Conservation (phyloP, 2,113 vertebrate species). For the Alethe castanea region DNA sequence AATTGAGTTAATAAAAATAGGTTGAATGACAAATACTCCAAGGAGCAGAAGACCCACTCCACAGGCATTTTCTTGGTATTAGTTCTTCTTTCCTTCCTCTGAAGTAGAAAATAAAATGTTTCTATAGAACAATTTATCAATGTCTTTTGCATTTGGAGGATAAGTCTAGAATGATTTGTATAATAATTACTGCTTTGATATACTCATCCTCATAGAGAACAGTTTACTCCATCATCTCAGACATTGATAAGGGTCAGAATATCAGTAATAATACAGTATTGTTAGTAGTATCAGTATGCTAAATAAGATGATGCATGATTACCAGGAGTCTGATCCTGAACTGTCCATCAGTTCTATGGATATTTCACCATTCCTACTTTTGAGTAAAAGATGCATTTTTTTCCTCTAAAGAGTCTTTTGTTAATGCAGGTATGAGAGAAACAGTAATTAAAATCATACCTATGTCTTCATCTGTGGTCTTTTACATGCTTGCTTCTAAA, state of each 20-base stretch:
- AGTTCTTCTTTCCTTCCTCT: background rate
- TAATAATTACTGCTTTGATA: background rate
- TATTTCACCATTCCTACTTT: background rate
- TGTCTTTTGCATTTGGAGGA: background rate
- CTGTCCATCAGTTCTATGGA: background rate
- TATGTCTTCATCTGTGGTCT: background rate
- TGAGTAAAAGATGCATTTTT: background rate
- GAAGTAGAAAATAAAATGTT: background rate
- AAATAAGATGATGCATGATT: background rate
- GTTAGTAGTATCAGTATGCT: background rate
- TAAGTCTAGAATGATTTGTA: background rate
- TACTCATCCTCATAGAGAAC: background rate
- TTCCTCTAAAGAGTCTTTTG: background rate
- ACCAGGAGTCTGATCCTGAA: background rate
- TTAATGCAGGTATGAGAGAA: background rate
- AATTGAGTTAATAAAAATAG: background rate
- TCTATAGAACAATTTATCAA: background rate
- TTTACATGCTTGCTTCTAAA: background rate
- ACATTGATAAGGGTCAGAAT: background rate
- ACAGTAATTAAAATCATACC: background rate
- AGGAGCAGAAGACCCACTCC: background rate
- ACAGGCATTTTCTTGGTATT: background rate
- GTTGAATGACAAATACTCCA: background rate
- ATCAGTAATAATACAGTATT: background rate
- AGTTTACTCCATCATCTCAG: background rate